Conservation (phyloP, 1,140 invertebrate genomes). For the Paralvinella palmiformis region DNA sequence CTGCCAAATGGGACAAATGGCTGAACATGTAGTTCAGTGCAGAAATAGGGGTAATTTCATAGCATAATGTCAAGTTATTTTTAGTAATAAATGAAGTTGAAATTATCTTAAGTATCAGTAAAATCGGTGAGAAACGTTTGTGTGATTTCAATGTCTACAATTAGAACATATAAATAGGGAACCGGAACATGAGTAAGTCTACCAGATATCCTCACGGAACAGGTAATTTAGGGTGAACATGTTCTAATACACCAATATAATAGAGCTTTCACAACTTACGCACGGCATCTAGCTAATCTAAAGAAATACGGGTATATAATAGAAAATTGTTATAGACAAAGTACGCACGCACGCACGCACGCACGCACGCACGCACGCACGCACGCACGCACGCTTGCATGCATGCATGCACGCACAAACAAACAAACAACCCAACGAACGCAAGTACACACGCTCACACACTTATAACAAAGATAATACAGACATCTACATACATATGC, state of each 20-base stretch:
- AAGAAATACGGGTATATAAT: not conserved
- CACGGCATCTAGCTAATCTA: not conserved
- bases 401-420: not conserved
- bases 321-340: not conserved
- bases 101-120: no score
- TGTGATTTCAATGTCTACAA: no score
- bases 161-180: not conserved
- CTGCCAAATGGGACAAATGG: no score
- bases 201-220: not conserved
- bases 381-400: not conserved
- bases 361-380: not conserved
- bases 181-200: not conserved
- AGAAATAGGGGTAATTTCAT: no score
- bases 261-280: not conserved
- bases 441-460: not conserved
- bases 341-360: not conserved
- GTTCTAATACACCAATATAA: not conserved
- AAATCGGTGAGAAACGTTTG: no score
- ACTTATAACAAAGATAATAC: not conserved
- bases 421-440: not conserved
- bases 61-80: no score
- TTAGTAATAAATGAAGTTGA: no score
- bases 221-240: not conserved
- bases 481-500: not conserved
- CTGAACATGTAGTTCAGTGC: no score